phyloP scores from a whole-genome alignment of 1,140 invertebrate species.

The Drosophila sp. region DNA sequence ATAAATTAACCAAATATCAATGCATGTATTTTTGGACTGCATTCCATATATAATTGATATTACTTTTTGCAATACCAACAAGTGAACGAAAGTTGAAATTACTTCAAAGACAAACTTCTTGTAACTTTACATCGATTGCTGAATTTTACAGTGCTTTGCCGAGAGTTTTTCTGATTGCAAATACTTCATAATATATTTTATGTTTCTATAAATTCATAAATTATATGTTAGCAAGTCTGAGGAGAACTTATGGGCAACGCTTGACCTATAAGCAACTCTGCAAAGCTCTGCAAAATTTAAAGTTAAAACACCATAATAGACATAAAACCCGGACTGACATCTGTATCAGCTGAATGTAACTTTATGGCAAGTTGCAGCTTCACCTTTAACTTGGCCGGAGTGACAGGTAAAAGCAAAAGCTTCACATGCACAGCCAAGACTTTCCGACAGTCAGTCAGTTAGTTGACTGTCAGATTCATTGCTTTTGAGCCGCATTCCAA shows the following conservation, averaged over 20 bases:
- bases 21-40: constrained; percentile 9
- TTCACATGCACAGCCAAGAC: neutral
- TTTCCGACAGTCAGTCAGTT: constrained; percentile 3
- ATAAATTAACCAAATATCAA: constrained; percentile 38
- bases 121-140: neutral
- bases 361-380: neutral
- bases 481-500: constrained; percentile 46
- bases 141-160: neutral
- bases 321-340: neutral
- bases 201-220: neutral
- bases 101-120: constrained; percentile 2
- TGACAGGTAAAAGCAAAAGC: neutral
- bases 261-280: neutral
- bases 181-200: neutral
- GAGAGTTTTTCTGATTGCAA: neutral
- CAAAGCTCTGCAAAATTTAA: neutral
- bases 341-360: constrained; percentile 1
- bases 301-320: neutral
- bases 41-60: neutral
- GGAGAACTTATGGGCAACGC: constrained; percentile 5
- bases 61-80: neutral
- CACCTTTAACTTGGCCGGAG: neutral
- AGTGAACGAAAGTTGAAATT: neutral
- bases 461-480: constrained; percentile 5
- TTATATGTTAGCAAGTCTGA: neutral